Base-by-base conservation (phyloP, 2,797 vertebrate genomes). In the Discoglossus pictus region DNA sequence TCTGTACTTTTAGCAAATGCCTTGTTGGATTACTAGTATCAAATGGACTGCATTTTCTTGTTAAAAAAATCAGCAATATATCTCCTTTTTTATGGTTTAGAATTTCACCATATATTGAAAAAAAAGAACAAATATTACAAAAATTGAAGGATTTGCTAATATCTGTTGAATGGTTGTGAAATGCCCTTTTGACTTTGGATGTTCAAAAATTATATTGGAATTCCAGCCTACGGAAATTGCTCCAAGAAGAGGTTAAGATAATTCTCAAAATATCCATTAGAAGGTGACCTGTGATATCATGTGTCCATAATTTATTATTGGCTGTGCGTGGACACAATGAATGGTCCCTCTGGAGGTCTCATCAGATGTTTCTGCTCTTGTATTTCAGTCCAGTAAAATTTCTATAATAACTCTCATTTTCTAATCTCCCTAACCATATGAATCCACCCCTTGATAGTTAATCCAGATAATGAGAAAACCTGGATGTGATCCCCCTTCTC, bases 391-490 rank as follows among this genome's bases (percentile, higher is more conserved):
- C 74, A 60, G 38, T 65, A 81, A 78, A 81, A 82, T 77, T 79
- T 11, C 74, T 76, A 80, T 82, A 61, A 38, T 77, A 18, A n/a
- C 50, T 81, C 47, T 75, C 21, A 9, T 84, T 86, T 83, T 78
- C 71, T 68, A 40, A 80, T 77, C 43, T 55, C 36, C 76, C 61
- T 87, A 82, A 86, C 79, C 77, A 70, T 81, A 77, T 77, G 71
- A 82, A 72, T 72, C 74, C 0, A 4, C 72, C 82, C 79, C 81
- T 34, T 86, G 79, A 79, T 83, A 87, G 87, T 88, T 88, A 86
- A 87, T 89, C 75, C 73, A 79, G 81, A 83, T 88, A 90, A 90
- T 61, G 34, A 16, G 75, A 81, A 74, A 80, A 79, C 68, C 67
- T 78, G 76, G 65, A 81, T 80, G 78, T 75, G 79, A 83, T 74